Evolutionary conservation across 2,113 vertebrate genomes (phyloP).

Genomic region (Ancistrus triradiatus): DNA sequence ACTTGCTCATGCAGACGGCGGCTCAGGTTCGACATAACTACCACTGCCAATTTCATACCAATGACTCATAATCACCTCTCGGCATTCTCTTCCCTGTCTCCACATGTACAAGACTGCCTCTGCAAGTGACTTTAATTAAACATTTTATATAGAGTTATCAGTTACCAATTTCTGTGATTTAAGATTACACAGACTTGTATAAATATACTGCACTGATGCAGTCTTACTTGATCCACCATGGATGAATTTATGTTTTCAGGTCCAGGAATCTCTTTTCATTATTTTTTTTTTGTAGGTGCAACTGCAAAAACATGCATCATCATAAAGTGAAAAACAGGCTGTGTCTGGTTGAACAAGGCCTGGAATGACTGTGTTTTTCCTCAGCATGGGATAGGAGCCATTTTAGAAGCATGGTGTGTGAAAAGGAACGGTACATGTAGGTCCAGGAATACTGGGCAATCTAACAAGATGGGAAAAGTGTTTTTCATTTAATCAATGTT

Average conservation of each 20-base stretch:
- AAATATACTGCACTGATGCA: too few species aligned
- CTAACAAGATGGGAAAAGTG: constrained; percentile 34
- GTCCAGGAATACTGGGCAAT: constrained; percentile 37
- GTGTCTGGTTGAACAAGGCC: constrained; percentile 20
- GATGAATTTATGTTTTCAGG: constrained; percentile 1
- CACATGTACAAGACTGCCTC: constrained; percentile 59
- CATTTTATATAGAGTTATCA: constrained; percentile 43
- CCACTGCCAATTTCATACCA: constrained; percentile 64
- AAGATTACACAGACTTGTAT: not conserved
- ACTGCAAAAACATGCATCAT: constrained; percentile 26
- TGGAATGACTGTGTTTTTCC: constrained; percentile 33
- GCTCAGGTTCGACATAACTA: constrained; percentile 44
- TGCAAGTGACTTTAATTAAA: constrained; percentile 63
- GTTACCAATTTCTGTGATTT: constrained; percentile 42
- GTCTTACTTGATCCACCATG: not conserved
- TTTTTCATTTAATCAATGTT: constrained; percentile 45
- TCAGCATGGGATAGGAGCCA: constrained; percentile 30
- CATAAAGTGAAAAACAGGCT: constrained; percentile 29
- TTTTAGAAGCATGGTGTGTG: constrained; percentile 28
- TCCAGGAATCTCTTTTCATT: constrained; percentile 4
- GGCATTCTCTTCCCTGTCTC: constrained; percentile 64
- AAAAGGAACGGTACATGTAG: constrained; percentile 28
- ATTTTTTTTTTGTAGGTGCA: not conserved
- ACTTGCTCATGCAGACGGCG: constrained; percentile 56
- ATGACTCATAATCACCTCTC: constrained; percentile 63